Evolutionary conservation across 2,113 vertebrate genomes (phyloP), one percentile per base, ranked within the genome.

Genomic region (Cygnus buccinator): DNA sequence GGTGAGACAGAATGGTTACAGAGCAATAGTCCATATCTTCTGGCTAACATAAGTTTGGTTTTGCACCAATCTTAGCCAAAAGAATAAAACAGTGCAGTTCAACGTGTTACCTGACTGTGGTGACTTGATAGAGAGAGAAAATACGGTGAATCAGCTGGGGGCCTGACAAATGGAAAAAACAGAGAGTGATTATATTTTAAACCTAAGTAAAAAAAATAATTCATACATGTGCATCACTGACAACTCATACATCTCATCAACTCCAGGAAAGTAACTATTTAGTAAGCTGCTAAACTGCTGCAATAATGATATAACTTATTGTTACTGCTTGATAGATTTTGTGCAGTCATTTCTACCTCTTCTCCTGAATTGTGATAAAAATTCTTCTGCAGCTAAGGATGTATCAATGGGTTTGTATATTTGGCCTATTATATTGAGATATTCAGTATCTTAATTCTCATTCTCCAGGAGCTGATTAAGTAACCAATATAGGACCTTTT

Each of bases 61-160:
- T 78, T 39, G 39, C 31, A 73, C 4, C 57, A 78, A 73, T 39
- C 52, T 85, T 25, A 74, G 58, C 78, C 35, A 84, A 89, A 93
- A 80, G 20, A 86, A 86, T 43, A 81, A 93, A 76, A 61, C 11
- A 50, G 41, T 28, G 5, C 3, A 76, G 16, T 37, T 82, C 23
- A 66, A 4, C 46, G 54, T 28, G 48, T 97, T 98, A 98, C 98
- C 98, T 98, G 98, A 86, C 41, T 97, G 48, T 98, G 97, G 95
- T 92, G 97, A 93, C 94, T 96, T 96, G 98, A 92, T 2, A 97
- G 79, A n/a, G 96, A 95, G 33, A 95, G 94, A 55, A 97, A 79
- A 68, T 95, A 97, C 50, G 97, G 96, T 46, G 98, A 94, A 77
- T 98, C 98, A 73, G 95, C 86, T 10, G 82, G 90, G 68, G 95